Percentiles rank a stretch among this genome's conserved stretches.
Conservation (phyloP, 2,888 invertebrate species). For the Troglohyphantes excavatus region DNA sequence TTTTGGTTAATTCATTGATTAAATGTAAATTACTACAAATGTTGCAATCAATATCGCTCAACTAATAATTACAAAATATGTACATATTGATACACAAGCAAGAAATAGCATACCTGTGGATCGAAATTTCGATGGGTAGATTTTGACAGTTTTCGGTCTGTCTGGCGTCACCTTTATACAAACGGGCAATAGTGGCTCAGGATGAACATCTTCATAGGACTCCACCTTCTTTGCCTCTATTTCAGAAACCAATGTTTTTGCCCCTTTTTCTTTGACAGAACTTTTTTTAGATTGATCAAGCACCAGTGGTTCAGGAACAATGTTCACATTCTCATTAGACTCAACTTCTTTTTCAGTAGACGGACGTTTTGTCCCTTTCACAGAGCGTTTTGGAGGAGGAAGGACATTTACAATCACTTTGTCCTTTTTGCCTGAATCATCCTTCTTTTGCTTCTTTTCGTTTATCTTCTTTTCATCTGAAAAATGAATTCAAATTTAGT, state of each 20-base stretch:
- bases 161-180: slow-evolving; percentile 81
- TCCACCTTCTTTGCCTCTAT: slow-evolving; percentile 51
- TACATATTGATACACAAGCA: too few species aligned
- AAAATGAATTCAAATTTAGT: slow-evolving; percentile 9
- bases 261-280: slow-evolving; percentile 66
- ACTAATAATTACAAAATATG: too few species aligned
- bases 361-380: too few species aligned
- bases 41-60: too few species aligned
- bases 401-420: slow-evolving; percentile 61
- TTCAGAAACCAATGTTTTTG: slow-evolving; percentile 36
- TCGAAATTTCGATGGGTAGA: slow-evolving; percentile 94
- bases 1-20: too few species aligned
- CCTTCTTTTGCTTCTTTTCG: slow-evolving; percentile 61
- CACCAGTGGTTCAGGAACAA: too few species aligned
- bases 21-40: too few species aligned
- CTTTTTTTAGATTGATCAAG: slow-evolving; percentile 48
- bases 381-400: slow-evolving; percentile 66
- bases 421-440: slow-evolving; percentile 41
- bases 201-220: slow-evolving; percentile 79
- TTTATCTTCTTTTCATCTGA: slow-evolving; percentile 78
- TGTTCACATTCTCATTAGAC: too few species aligned
- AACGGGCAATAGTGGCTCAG: slow-evolving; percentile 81
- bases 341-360: too few species aligned
- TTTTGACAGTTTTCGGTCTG: slow-evolving; percentile 94
- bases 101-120: slow-evolving; percentile 87